phyloP scores from a whole-genome alignment of 2,888 invertebrate genomes.

The Norana najaformis region DNA sequence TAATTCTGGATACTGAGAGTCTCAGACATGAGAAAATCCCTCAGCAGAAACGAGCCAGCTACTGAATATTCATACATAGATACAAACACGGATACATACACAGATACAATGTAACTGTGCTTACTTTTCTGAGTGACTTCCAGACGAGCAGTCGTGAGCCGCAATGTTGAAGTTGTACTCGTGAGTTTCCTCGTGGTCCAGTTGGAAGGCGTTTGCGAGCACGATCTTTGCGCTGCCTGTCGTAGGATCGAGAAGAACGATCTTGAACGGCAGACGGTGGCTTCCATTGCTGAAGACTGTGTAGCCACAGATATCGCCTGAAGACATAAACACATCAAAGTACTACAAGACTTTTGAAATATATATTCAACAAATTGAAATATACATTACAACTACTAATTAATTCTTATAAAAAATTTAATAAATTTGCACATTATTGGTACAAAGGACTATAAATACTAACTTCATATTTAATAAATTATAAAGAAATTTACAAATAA shows the following conservation, averaged over 20 bases:
- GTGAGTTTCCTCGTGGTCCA: slow-evolving; percentile 90
- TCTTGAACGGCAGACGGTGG: slow-evolving; percentile 33
- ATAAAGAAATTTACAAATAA: no score
- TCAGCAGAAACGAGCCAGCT: no score
- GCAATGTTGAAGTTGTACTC: slow-evolving; percentile 95
- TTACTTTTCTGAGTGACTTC: slow-evolving; percentile 4
- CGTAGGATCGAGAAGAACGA: slow-evolving; percentile 50
- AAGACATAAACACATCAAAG: not conserved
- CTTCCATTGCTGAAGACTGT: slow-evolving; percentile 49
- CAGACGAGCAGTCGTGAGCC: slow-evolving; percentile 76
- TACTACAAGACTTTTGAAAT: not conserved
- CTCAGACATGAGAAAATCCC: no score
- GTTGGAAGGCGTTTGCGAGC: slow-evolving; percentile 62
- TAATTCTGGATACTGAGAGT: no score
- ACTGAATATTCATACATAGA: no score
- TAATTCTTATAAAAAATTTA: no score
- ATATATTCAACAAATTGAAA: not conserved
- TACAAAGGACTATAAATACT: no score
- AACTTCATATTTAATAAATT: no score
- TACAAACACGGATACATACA: no score
- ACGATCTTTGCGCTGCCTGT: slow-evolving; percentile 55
- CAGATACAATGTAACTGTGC: not conserved
- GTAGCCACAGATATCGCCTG: slow-evolving; percentile 56
- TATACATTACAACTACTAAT: no score
- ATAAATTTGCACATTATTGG: no score